Base-by-base conservation (phyloP, 2,113 vertebrate species). In the Xerus inauris region DNA sequence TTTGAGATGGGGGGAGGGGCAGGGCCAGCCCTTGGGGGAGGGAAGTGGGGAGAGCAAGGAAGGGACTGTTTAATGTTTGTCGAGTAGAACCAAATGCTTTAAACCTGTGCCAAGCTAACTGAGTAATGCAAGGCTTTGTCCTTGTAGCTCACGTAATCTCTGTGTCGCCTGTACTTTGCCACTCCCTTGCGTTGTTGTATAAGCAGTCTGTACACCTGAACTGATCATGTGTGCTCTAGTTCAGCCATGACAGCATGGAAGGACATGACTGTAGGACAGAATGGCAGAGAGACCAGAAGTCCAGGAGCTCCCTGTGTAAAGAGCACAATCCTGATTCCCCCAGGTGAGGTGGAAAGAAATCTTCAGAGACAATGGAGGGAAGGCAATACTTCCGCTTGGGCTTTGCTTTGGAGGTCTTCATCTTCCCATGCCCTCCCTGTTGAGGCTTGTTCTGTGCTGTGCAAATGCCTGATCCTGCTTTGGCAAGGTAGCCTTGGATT, bases 81-180 rank as follows among this genome's bases (percentile, higher is more conserved):
- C 69, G 95, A 91, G 93, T 84, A 85, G 84, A 86, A 94, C 73
- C 38, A 75, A 88, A 57, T 17, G 47, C 97, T 97, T 97, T 95
- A 69, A 97, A 94, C 72, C 54, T 22, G 65, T 95, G 96, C 92
- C 95, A 97, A 94, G 67, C 90, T 87, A 84, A 88, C 5, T 92
- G 89, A 97, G 85, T 85, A 76, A 95, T 45, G 38, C 6, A 73
- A 69, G 45, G 72, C 87, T 85, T 82, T 95, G 84, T 45, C 72
- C 59, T 59, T 67, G 51, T 72, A 92, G 80, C 62, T 84, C 69
- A 73, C 57, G 6, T 92, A 89, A 92, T 87, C 89, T 64, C 79
- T 57, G 0, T 26, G 79, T 62, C n/a, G 72, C 81, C 87, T 87
- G 87, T 40, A 40, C 90, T 96, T 80, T 67, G 72, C 81, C 76